Conservation (phyloP, 1,140 invertebrate genomes). For the Oscheius sp. region DNA sequence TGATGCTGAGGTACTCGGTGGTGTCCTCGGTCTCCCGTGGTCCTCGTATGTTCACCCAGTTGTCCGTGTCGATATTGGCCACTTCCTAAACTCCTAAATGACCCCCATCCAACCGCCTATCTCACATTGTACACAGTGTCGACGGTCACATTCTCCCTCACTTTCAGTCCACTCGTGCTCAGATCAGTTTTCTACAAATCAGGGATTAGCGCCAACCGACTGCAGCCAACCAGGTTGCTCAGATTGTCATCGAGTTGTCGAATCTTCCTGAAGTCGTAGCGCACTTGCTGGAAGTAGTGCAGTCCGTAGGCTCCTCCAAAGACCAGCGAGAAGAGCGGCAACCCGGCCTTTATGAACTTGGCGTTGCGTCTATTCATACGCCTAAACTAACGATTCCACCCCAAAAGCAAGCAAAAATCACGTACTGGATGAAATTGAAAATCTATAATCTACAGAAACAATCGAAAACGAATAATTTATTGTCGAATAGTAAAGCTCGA, state of each 20-base stretch:
- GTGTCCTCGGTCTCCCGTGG: conserved; percentile 48
- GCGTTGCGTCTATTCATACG: neutral
- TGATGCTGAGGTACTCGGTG: conserved; percentile 41
- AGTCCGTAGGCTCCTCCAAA: conserved; percentile 48
- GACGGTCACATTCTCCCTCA: conserved; percentile 44
- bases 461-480: neutral
- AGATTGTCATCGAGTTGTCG: conserved; percentile 38
- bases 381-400: no score
- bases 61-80: conserved; percentile 51
- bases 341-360: conserved; percentile 40
- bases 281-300: conserved; percentile 52
- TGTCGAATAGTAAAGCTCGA: neutral
- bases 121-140: conserved; percentile 42
- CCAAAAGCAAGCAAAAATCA: neutral
- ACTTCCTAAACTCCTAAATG: conserved; percentile 42
- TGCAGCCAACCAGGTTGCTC: conserved; percentile 38
- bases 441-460: neutral
- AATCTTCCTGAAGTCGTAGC: conserved; percentile 47
- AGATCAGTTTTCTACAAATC: conserved; percentile 42
- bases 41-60: conserved; percentile 54
- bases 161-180: conserved; percentile 39
- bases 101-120: neutral
- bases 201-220: neutral
- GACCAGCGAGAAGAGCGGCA: conserved; percentile 50
- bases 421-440: neutral